These are phyloP conservation scores for Sesamia inferens DNA, from an alignment of 2,888 invertebrate species.

Conservation along the genomic window DNA sequence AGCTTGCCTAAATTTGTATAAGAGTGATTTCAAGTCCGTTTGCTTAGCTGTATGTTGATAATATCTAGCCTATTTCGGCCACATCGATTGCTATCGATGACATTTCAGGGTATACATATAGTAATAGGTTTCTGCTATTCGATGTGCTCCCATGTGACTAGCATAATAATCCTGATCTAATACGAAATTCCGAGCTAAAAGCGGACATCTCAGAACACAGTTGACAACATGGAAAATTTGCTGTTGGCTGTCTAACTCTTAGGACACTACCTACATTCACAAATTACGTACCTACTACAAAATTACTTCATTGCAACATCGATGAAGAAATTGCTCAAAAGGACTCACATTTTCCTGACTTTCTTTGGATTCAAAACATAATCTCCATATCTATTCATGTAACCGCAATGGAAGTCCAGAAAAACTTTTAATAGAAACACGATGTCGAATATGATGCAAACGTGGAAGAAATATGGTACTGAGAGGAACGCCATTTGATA, in stretches of 20 bases:
- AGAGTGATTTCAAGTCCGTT: neutral
- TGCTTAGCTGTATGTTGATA: neutral
- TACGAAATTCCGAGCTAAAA: neutral
- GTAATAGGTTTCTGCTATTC: too few relatives aligned
- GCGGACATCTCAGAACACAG: neutral
- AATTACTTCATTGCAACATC: neutral
- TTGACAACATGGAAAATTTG: constrained; percentile 1
- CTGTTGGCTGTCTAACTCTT: neutral
- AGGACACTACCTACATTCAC: neutral
- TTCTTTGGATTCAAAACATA: constrained; percentile 83
- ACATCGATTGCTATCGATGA: neutral
- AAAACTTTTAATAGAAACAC: constrained; percentile 85
- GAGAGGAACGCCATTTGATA: constrained; percentile 88
- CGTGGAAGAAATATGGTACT: constrained; percentile 75
- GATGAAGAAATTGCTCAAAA: neutral
- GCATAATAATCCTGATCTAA: neutral
- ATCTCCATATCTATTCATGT: constrained; percentile 87
- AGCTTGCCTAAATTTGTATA: neutral
- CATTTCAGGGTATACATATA: neutral
- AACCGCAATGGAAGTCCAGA: constrained; percentile 86
- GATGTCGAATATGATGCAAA: constrained; percentile 79
- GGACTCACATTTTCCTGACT: constrained; percentile 83
- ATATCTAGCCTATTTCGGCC: neutral
- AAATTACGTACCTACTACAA: too few relatives aligned
- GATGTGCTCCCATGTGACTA: constrained; percentile 1